Evolutionary conservation across 2,888 invertebrate genomes (phyloP).

Genomic region (Julus scanicus): DNA sequence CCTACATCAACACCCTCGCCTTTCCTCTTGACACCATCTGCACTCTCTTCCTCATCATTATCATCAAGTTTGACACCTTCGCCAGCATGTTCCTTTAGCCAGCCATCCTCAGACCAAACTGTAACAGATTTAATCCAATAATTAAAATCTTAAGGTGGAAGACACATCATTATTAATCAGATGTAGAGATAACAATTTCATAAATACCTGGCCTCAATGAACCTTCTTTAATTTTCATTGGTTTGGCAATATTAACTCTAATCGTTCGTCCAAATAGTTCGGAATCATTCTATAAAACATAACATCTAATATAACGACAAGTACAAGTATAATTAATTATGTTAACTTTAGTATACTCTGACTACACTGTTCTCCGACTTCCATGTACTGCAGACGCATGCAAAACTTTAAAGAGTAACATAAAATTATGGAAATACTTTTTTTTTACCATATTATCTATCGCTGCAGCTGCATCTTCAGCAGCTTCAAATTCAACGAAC

Average conservation of each 20-base stretch:
- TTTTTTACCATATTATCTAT: slow-evolving; percentile 95
- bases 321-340: too few species aligned
- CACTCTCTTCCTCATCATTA: slow-evolving; percentile 58
- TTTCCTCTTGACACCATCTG: slow-evolving; percentile 60
- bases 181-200: too few species aligned
- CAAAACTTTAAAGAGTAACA: too few species aligned
- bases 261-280: slow-evolving; percentile 97
- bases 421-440: not conserved
- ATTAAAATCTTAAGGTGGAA: not conserved
- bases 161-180: not conserved
- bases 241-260: slow-evolving; percentile 95
- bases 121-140: slow-evolving; percentile 56
- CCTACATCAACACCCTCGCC: not conserved
- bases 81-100: slow-evolving; percentile 98
- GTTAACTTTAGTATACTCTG: too few species aligned
- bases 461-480: slow-evolving; percentile 98
- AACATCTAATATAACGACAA: slow-evolving; percentile 16
- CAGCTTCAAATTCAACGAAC: slow-evolving; percentile 96
- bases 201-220: slow-evolving; percentile 81
- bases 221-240: slow-evolving; percentile 95
- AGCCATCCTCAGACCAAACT: slow-evolving; percentile 98
- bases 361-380: too few species aligned
- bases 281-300: slow-evolving; percentile 83
- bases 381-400: too few species aligned
- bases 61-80: slow-evolving; percentile 74